phyloP scores from a whole-genome alignment of 2,797 vertebrate genomes.

The Thaleichthys pacificus region DNA sequence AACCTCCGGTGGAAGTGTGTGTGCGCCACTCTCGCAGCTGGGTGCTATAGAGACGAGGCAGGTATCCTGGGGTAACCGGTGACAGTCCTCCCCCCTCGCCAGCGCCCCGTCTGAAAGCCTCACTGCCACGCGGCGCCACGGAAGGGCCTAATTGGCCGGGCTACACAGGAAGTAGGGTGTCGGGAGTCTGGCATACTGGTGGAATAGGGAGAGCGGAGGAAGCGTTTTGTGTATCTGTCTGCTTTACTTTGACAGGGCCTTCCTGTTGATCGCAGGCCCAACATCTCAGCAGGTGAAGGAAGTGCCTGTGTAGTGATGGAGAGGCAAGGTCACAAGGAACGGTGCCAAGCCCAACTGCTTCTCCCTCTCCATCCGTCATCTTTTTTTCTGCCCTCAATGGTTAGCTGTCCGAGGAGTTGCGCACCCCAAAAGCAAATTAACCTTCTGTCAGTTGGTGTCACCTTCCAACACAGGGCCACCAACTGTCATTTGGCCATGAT shows the following conservation, averaged over 20 bases:
- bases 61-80: constrained; percentile 43
- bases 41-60: constrained; percentile 47
- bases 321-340: not conserved
- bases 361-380: not conserved
- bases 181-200: constrained; percentile 4
- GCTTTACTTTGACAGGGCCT: constrained; percentile 12
- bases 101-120: constrained; percentile 7
- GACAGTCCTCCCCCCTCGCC: constrained; percentile 31
- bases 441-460: constrained; percentile 55
- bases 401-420: constrained; percentile 47
- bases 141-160: constrained; percentile 54
- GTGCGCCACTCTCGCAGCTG: constrained; percentile 39
- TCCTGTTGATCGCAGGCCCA: constrained; percentile 3
- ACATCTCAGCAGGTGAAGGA: not conserved
- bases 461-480: constrained; percentile 51
- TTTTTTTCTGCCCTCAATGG: not conserved
- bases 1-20: constrained; percentile 19
- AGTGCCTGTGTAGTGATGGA: not conserved
- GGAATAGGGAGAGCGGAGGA: constrained; percentile 13
- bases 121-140: constrained; percentile 41
- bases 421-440: constrained; percentile 37
- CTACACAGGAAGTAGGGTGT: constrained; percentile 39
- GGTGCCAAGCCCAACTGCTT: not conserved
- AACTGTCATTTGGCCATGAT: constrained; percentile 56
- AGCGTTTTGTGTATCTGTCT: constrained; percentile 22